Conservation (phyloP, 2,888 invertebrate species). For the Drosophila dives region DNA sequence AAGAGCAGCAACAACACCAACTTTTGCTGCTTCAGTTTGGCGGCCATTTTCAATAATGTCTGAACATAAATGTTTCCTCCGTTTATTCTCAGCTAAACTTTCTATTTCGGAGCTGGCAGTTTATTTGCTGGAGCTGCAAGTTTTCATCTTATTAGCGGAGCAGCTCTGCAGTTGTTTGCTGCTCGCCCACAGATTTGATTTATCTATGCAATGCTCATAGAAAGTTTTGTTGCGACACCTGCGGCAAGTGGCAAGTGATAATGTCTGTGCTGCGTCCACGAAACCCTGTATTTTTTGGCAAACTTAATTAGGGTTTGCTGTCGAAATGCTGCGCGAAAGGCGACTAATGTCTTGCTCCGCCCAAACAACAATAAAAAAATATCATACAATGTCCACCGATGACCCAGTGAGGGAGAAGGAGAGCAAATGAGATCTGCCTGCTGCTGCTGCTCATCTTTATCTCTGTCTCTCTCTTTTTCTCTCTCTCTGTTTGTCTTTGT, state of each 20-base stretch:
- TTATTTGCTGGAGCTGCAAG: not conserved
- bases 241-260: conserved; percentile 34
- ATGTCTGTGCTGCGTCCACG: conserved; percentile 16
- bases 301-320: conserved; percentile 72
- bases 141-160: conserved; percentile 12
- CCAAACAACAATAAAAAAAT: conserved; percentile 17
- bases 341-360: conserved; percentile 68
- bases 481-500: not conserved
- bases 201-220: conserved; percentile 61
- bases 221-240: conserved; percentile 70
- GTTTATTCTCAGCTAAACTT: conserved; percentile 33
- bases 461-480: not conserved
- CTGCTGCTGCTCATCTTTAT: conserved; percentile 18
- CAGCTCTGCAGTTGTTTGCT: conserved; percentile 39
- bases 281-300: conserved; percentile 6
- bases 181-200: conserved; percentile 58
- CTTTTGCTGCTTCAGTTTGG: conserved; percentile 23
- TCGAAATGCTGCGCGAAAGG: conserved; percentile 53
- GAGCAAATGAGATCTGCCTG: not conserved
- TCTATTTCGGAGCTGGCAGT: conserved; percentile 41
- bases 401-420: conserved; percentile 49
- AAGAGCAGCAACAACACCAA: conserved; percentile 12
- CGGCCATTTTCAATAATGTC: conserved; percentile 58
- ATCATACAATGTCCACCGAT: conserved; percentile 21
- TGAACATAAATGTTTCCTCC: conserved; percentile 6